phyloP scores from a whole-genome alignment of 2,888 invertebrate species.

The Pyrocoelia pectoralis region DNA sequence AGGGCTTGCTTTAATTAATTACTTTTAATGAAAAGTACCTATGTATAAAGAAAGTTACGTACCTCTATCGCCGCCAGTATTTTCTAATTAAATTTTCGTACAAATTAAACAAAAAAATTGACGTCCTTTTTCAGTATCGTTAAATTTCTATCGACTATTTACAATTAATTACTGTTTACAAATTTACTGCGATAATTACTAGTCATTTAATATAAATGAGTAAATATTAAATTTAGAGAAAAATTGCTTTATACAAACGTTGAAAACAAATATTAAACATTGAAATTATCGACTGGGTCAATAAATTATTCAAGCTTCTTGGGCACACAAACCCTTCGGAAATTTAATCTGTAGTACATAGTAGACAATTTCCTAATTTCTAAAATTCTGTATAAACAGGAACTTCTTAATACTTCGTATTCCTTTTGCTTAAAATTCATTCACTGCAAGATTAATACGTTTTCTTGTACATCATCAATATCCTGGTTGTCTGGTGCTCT shows the following conservation, averaged over 20 bases:
- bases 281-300: constrained; percentile 12
- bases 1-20: background rate
- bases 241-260: too few species aligned
- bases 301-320: constrained; percentile 21
- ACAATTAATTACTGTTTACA: too few species aligned
- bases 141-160: too few species aligned
- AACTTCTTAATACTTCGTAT: constrained; percentile 19
- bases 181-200: too few species aligned
- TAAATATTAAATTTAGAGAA: too few species aligned
- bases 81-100: background rate
- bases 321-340: constrained; percentile 17
- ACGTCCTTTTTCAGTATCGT: constrained; percentile 13
- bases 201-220: too few species aligned
- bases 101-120: background rate
- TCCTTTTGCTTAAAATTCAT: constrained; percentile 17
- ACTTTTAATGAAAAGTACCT: background rate
- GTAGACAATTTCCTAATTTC: constrained; percentile 22
- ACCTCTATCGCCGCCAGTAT: constrained; percentile 1
- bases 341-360: constrained; percentile 15
- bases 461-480: constrained; percentile 34
- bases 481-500: constrained; percentile 29
- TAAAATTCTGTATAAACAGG: constrained; percentile 20
- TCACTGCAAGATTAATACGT: constrained; percentile 19
- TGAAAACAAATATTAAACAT: too few species aligned
- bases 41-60: background rate